phyloP scores from a whole-genome alignment of 2,113 vertebrate genomes.

The Oryzias celebensis region DNA sequence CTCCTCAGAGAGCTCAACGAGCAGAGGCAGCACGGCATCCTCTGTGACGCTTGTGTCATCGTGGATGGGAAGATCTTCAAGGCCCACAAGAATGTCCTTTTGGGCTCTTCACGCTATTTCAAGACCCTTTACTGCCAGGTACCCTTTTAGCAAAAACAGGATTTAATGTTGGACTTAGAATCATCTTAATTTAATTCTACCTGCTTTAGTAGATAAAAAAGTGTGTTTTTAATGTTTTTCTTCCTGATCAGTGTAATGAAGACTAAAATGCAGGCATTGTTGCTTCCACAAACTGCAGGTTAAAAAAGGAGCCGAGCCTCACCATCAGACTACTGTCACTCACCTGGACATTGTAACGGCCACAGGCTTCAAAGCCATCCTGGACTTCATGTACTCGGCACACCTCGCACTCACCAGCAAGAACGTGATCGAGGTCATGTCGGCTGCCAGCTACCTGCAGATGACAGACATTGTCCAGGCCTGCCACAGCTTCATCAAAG shows the following conservation, averaged over 20 bases:
- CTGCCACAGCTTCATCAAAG: conserved; percentile 97
- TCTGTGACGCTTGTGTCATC: conserved; percentile 94
- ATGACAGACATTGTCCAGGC: conserved; percentile 99
- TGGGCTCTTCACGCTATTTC: conserved; percentile 97
- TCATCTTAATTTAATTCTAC: not conserved
- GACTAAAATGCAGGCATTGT: not conserved
- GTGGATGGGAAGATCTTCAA: conserved; percentile 98
- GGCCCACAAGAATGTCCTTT: conserved; percentile 95
- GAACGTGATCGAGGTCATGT: conserved; percentile 99
- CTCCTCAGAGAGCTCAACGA: conserved; percentile 96
- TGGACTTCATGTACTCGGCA: conserved; percentile 99
- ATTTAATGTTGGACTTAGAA: not conserved
- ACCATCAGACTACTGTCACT: conserved; percentile 91
- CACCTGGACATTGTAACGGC: conserved; percentile 97
- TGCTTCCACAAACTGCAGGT: conserved; percentile 63
- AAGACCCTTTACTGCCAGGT: conserved; percentile 97
- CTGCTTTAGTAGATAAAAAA: not conserved
- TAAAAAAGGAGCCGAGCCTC: conserved; percentile 87
- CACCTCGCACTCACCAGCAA: conserved; percentile 95
- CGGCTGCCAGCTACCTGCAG: conserved; percentile 95
- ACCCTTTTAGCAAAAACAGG: not conserved
- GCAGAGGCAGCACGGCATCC: conserved; percentile 94
- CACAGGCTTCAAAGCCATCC: conserved; percentile 95
- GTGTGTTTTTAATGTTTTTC: not conserved
- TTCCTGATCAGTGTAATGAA: not conserved